Percentiles rank a stretch among this genome's conserved stretches.
Conservation (phyloP, 2,113 vertebrate species). For the Oryzias melastigma region DNA sequence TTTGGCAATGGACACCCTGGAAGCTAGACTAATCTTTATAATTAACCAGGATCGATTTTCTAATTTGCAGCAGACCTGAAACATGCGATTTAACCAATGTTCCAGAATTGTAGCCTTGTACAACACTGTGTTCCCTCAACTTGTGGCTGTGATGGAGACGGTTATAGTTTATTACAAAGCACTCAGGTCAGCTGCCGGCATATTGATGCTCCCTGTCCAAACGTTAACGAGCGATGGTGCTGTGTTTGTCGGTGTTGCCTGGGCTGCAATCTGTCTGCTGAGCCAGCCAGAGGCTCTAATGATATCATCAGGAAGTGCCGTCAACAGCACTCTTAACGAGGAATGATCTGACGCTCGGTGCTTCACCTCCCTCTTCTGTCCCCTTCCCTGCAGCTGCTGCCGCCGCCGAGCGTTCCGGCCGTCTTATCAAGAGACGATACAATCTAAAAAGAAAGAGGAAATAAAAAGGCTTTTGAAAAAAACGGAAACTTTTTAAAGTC, state of each 20-base stretch:
- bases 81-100: conserved; percentile 55
- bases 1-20: conserved; percentile 16
- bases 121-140: conserved; percentile 53
- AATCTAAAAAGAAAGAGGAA: neutral
- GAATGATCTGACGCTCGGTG: conserved; percentile 61
- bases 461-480: neutral
- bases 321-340: conserved; percentile 64
- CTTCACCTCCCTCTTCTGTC: conserved; percentile 42
- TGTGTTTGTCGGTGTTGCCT: conserved; percentile 68
- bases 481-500: neutral
- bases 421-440: conserved; percentile 10
- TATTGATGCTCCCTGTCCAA: conserved; percentile 66
- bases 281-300: conserved; percentile 71
- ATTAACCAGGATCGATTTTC: conserved; percentile 58
- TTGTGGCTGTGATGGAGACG: conserved; percentile 55
- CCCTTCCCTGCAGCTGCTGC: conserved; percentile 1
- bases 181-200: conserved; percentile 49
- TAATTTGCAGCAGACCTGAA: conserved; percentile 56
- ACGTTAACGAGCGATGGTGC: conserved; percentile 62
- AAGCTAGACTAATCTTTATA: conserved; percentile 64
- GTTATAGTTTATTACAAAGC: conserved; percentile 58
- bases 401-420: conserved; percentile 15
- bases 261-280: conserved; percentile 73
- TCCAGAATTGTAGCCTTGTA: conserved; percentile 55
- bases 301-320: conserved; percentile 73